phyloP scores from a whole-genome alignment of 1,140 invertebrate genomes.

The Helicorthomorpha holstii region DNA sequence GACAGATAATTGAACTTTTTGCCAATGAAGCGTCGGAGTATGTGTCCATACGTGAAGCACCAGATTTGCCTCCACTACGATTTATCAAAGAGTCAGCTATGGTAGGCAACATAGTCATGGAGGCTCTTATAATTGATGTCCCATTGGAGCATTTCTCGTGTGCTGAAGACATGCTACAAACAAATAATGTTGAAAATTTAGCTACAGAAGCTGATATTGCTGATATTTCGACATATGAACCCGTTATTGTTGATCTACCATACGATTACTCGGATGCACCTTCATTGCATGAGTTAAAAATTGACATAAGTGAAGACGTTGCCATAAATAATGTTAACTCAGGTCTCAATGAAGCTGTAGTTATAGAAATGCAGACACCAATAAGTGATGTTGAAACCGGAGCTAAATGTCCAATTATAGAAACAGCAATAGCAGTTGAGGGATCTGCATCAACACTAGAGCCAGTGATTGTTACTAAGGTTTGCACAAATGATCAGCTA shows the following conservation, averaged over 20 bases:
- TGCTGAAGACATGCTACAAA: slow-evolving; percentile 6
- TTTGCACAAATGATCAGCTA: no score
- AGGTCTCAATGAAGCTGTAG: background rate
- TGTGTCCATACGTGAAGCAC: slow-evolving; percentile 61
- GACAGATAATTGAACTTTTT: slow-evolving; percentile 84
- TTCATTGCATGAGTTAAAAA: background rate
- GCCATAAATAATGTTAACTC: no score
- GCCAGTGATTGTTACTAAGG: no score
- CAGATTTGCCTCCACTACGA: slow-evolving; percentile 69
- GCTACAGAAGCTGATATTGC: slow-evolving; percentile 7
- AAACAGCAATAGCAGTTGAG: no score
- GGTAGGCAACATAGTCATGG: slow-evolving; percentile 68
- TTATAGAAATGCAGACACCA: background rate
- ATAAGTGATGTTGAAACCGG: no score
- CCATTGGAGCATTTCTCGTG: slow-evolving; percentile 42
- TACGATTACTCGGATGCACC: slow-evolving; percentile 2
- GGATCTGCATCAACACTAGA: no score
- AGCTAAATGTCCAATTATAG: no score
- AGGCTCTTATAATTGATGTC: slow-evolving; percentile 81
- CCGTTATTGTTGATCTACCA: slow-evolving; percentile 4
- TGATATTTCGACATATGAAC: slow-evolving; percentile 2
- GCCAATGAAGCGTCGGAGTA: slow-evolving; percentile 78
- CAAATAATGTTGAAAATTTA: slow-evolving; percentile 9
- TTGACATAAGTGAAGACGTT: background rate
- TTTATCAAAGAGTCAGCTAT: slow-evolving; percentile 76